Percentiles rank a stretch among this genome's conserved stretches.
Evolutionary conservation across 1,140 invertebrate species (phyloP).

Genomic region (Heliconius hewitsoni): DNA sequence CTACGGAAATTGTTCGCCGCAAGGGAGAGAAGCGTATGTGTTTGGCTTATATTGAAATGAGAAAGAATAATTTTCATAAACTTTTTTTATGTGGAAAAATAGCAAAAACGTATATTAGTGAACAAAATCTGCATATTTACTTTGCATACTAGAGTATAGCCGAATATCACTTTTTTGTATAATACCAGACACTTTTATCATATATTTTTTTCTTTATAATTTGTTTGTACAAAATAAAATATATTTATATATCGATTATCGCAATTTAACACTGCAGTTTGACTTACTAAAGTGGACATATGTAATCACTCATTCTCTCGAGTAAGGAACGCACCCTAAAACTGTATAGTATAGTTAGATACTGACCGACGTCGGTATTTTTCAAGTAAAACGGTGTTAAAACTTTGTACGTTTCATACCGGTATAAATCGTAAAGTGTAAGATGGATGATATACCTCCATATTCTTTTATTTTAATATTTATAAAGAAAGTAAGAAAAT

Average conservation of each 20-base stretch:
- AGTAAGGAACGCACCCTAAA: too few species aligned
- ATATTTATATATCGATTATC: too few species aligned
- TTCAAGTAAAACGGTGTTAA: too few species aligned
- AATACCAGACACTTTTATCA: too few species aligned
- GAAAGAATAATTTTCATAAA: not conserved
- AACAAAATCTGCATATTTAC: not conserved
- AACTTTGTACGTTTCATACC: not conserved
- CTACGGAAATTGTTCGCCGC: not conserved
- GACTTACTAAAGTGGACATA: too few species aligned
- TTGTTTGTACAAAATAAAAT: too few species aligned
- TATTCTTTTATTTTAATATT: conserved; percentile 3
- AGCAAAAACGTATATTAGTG: not conserved
- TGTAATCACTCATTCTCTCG: too few species aligned
- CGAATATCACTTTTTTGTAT: too few species aligned
- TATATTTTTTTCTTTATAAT: too few species aligned
- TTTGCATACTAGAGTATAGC: not conserved
- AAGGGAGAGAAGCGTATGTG: not conserved
- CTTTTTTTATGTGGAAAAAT: not conserved
- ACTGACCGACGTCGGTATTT: too few species aligned
- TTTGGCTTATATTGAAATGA: not conserved
- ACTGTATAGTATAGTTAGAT: too few species aligned
- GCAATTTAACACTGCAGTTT: too few species aligned
- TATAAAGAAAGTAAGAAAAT: not conserved
- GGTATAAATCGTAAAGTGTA: not conserved
- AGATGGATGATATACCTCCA: not conserved